Evolutionary conservation across 2,113 vertebrate genomes (phyloP), one percentile per base, ranked within the genome.

Genomic region (Anarrhichthys ocellatus): DNA sequence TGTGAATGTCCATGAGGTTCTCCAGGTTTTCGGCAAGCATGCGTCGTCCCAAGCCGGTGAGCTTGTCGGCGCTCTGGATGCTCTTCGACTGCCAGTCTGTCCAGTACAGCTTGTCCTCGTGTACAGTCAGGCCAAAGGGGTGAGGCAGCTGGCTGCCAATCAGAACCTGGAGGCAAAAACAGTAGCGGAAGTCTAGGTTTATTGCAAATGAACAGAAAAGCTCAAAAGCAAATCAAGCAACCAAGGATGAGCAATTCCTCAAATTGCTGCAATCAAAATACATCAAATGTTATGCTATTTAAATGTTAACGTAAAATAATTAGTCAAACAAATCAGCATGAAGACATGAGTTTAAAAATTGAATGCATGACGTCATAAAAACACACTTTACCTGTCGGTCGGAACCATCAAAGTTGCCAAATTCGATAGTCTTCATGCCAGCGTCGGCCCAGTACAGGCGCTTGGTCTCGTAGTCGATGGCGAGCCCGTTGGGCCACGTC

Each of bases 81-180:
- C 97, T 99, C 93, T 99, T 99, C 44, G 97, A 97, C 90, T 99
- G 97, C 98, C 98, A 99, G 93, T 99, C 98, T 0, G 98, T 99
- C 98, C 98, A 99, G 94, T 97, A 99, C 90, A 99, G 96, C 89
- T 95, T 96, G 81, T 98, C 96, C 24, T 96, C 95, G 5, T 98
- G 97, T 7, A 99, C 96, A 18, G 98, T 98, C 86, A 99, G 94
- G 13, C 98, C 98, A 76, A 99, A 99, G 0, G 98, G 98, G 70
- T 99, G 98, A 48, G 97, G 97, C 38, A 99, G 93, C 92, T 99
- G 96, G 86, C 86, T 97, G 87, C 97, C 96, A 42, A 99, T 99
- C 94, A 99, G 93, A 78, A 99, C 96, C 98, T 99, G 87, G 1
- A 7, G 0, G 2, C 50, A 5, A 13, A 20, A 48, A 80, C 7